Conservation (phyloP, 1,140 invertebrate species). For the Rhyzopertha dominica region DNA sequence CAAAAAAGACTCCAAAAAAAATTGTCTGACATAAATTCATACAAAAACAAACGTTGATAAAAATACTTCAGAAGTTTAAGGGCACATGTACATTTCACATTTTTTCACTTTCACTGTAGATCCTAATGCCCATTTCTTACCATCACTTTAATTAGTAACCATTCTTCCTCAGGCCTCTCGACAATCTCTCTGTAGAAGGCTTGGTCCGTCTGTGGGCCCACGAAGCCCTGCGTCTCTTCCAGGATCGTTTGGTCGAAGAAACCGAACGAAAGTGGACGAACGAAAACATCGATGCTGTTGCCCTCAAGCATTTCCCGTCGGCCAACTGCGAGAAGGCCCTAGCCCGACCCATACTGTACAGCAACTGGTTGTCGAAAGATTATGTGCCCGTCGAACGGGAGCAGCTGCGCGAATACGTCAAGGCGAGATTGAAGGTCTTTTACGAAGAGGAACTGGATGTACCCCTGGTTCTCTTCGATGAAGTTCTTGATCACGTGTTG, state of each 20-base stretch:
- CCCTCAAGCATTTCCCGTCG: constrained; percentile 89
- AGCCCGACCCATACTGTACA: constrained; percentile 89
- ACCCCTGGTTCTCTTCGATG: constrained; percentile 95
- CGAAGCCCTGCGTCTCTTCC: constrained; percentile 96
- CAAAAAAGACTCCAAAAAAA: too few species aligned
- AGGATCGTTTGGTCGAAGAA: constrained; percentile 92
- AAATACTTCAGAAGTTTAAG: too few species aligned
- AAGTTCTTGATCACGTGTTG: constrained; percentile 97
- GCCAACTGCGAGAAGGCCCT: constrained; percentile 85
- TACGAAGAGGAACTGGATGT: constrained; percentile 99
- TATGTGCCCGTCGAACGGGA: constrained; percentile 95
- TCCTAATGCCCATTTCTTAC: neutral
- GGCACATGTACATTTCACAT: too few species aligned
- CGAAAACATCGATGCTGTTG: constrained; percentile 93
- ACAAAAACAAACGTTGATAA: too few species aligned
- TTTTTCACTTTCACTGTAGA: neutral
- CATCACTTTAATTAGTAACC: constrained; percentile 3
- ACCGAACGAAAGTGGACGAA: constrained; percentile 96
- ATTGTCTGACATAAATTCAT: too few species aligned
- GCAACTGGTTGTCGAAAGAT: constrained; percentile 98
- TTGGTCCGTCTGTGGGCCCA: constrained; percentile 97
- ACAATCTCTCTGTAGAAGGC: constrained; percentile 86
- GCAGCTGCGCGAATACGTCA: constrained; percentile 92
- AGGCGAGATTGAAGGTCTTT: constrained; percentile 95
- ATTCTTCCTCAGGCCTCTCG: constrained; percentile 65